Conservation (phyloP, 2,888 invertebrate species). For the Tipula lateralis region DNA sequence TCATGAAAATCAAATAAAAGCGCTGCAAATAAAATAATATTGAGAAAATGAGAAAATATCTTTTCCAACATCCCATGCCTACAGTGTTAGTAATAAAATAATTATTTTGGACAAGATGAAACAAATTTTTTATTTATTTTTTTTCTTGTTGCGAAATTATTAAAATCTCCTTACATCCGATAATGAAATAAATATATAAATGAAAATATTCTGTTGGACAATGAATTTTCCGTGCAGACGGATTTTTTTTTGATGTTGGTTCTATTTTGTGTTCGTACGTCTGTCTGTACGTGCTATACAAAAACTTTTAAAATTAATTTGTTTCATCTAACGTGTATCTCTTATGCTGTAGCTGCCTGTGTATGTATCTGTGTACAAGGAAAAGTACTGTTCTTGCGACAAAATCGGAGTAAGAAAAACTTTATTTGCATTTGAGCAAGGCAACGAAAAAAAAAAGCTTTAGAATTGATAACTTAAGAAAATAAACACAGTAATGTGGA, state of each 20-base stretch:
- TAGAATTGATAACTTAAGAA: background rate
- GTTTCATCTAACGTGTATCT: background rate
- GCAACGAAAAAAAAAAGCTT: background rate
- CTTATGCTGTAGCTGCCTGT: background rate
- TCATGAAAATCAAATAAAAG: background rate
- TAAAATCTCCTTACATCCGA: background rate
- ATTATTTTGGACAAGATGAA: background rate
- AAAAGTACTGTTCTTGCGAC: background rate
- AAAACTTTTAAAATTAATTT: slow-evolving; percentile 11
- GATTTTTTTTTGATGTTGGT: background rate
- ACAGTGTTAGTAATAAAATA: background rate
- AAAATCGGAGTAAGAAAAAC: background rate
- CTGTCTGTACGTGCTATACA: background rate
- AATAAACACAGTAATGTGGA: slow-evolving; percentile 1
- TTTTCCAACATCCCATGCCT: background rate
- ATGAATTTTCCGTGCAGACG: background rate
- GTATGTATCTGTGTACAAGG: background rate
- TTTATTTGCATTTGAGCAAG: background rate
- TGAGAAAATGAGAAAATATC: background rate
- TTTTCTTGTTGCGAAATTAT: background rate
- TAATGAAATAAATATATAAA: background rate
- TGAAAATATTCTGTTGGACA: background rate
- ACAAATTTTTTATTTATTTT: slow-evolving; percentile 12
- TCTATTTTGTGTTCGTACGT: no score
- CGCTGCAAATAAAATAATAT: background rate